Evolutionary conservation across 1,140 invertebrate species (phyloP).

Genomic region (Procambarus virginalis): DNA sequence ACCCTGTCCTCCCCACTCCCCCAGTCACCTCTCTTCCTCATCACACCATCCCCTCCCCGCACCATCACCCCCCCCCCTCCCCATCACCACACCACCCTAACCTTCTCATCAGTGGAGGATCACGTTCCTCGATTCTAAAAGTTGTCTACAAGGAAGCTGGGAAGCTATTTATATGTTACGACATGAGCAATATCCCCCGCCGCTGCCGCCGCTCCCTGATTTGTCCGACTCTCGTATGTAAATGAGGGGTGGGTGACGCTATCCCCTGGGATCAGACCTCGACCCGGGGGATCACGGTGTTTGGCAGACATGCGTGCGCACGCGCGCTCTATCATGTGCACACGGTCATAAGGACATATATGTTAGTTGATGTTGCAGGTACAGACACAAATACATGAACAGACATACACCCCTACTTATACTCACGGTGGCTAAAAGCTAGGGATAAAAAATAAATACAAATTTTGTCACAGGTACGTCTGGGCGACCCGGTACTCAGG

Average conservation of each 20-base stretch:
- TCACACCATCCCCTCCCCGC: background rate
- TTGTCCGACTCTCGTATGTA: constrained; percentile 29
- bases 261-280: constrained; percentile 19
- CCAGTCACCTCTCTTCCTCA: background rate
- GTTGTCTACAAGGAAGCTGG: background rate
- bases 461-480: no score
- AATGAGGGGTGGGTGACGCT: constrained; percentile 9
- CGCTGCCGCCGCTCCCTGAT: constrained; percentile 13
- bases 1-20: background rate
- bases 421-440: no score
- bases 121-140: background rate
- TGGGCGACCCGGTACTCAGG: no score
- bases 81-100: background rate
- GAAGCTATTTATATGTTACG: constrained; percentile 28
- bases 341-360: no score
- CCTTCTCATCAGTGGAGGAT: background rate
- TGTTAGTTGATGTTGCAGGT: no score
- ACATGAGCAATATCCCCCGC: constrained; percentile 23
- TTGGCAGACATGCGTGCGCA: background rate
- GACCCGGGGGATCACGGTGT: constrained; percentile 13
- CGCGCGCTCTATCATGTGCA: no score
- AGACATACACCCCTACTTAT: no score
- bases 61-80: background rate
- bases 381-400: no score
- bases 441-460: no score